phyloP scores from a whole-genome alignment of 2,888 invertebrate genomes.

The Ectobius pallidus region DNA sequence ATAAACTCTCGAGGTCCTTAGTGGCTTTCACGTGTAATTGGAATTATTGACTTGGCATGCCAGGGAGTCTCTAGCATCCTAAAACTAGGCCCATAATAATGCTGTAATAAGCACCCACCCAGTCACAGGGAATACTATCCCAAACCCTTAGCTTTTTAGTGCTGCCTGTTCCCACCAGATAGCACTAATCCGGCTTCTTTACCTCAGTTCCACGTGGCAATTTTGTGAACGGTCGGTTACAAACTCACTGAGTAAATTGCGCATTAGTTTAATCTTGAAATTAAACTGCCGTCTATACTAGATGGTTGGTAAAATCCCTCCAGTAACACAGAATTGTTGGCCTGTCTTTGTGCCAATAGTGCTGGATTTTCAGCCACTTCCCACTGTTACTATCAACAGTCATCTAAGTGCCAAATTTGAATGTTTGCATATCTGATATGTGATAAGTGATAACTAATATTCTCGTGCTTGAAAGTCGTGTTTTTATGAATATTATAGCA shows the following conservation, averaged over 20 bases:
- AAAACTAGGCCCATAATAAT: not conserved
- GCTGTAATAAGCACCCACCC: not conserved
- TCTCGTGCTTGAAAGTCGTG: not conserved
- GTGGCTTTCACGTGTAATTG: no score
- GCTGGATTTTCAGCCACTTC: not conserved
- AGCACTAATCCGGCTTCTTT: constrained; percentile 27
- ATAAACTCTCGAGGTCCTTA: no score
- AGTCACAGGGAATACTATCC: not conserved
- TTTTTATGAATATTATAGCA: not conserved
- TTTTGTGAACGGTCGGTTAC: constrained; percentile 13
- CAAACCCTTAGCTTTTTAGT: constrained; percentile 18
- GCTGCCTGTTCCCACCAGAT: constrained; percentile 30
- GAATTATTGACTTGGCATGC: not conserved
- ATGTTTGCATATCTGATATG: not conserved
- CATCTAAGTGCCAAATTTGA: not conserved
- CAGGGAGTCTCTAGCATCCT: not conserved
- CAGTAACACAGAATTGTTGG: not conserved
- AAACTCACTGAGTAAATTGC: not conserved
- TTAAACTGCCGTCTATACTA: constrained; percentile 9
- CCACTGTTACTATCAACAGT: not conserved
- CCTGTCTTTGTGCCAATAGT: not conserved
- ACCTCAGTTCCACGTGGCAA: constrained; percentile 12
- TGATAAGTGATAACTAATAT: not conserved
- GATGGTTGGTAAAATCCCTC: not conserved
- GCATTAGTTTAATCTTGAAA: constrained; percentile 12